Conservation (phyloP, 1,140 invertebrate genomes). For the Neodiprion virginianus region DNA sequence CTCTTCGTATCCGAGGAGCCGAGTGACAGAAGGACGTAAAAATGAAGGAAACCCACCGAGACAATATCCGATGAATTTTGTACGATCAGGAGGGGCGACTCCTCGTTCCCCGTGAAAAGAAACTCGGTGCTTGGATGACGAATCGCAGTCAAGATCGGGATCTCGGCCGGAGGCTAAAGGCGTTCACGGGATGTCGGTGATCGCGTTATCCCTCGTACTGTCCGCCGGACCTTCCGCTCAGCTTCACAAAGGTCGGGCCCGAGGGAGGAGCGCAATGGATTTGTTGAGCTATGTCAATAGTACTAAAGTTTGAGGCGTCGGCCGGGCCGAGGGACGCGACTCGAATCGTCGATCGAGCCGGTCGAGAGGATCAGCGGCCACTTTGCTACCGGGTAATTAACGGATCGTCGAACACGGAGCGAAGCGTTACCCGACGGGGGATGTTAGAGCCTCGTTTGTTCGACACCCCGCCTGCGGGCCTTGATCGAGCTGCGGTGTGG, state of each 20-base stretch:
- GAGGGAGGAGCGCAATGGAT: background rate
- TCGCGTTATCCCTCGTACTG: background rate
- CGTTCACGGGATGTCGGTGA: background rate
- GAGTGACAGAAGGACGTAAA: too few relatives aligned
- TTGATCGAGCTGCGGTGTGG: background rate
- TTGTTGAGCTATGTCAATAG: conserved; percentile 4
- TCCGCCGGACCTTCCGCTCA: background rate
- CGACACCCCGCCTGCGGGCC: background rate
- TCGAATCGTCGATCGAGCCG: background rate
- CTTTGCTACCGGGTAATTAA: conserved; percentile 4
- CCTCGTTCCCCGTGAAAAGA: too few relatives aligned
- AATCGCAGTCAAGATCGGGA: too few relatives aligned
- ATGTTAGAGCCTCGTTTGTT: conserved; percentile 4
- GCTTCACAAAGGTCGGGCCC: background rate
- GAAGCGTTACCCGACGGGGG: background rate
- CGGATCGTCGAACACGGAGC: conserved; percentile 1
- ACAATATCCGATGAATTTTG: too few relatives aligned
- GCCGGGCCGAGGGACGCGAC: background rate
- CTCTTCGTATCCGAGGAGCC: too few relatives aligned
- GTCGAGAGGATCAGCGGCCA: background rate
- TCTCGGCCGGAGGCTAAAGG: too few relatives aligned
- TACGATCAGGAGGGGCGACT: too few relatives aligned
- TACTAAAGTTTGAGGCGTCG: background rate
- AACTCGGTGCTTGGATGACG: too few relatives aligned
- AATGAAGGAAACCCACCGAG: too few relatives aligned